Evolutionary conservation across 92 coral and sea anemone species (phyloP).

Genomic region (Actinernus sp.): DNA sequence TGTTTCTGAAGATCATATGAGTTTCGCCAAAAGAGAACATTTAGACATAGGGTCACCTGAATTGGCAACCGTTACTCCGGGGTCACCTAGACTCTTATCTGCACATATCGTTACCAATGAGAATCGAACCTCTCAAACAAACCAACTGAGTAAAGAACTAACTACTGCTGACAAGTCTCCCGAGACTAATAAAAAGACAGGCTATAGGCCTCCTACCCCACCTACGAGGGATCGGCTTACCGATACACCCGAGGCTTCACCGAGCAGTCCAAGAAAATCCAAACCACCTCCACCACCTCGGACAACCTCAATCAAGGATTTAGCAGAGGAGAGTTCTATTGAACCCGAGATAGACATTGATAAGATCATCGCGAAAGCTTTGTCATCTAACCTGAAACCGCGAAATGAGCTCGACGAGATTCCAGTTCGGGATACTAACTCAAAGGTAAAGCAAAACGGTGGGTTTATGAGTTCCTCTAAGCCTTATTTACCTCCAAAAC

Average conservation of each 20-base stretch:
- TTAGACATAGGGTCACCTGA: too few relatives aligned
- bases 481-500: not conserved
- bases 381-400: conserved; percentile 41
- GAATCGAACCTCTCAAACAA: not conserved
- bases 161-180: too few relatives aligned
- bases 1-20: too few relatives aligned
- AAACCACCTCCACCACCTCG: conserved; percentile 58
- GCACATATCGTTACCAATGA: conserved; percentile 21
- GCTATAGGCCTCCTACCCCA: conserved; percentile 7
- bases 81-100: conserved; percentile 32
- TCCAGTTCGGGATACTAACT: conserved; percentile 46
- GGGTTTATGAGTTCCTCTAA: too few relatives aligned
- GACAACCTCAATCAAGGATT: conserved; percentile 28
- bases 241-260: not conserved
- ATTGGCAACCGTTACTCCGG: conserved; percentile 7
- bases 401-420: conserved; percentile 51
- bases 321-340: too few relatives aligned
- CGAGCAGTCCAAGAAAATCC: not conserved
- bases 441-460: not conserved
- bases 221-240: conserved; percentile 3
- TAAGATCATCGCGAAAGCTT: conserved; percentile 32
- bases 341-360: conserved; percentile 27
- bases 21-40: too few relatives aligned
- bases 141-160: too few relatives aligned
- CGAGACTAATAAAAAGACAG: too few relatives aligned